phyloP scores from a whole-genome alignment of 1,140 invertebrate genomes.

The Drosophila murphyi region DNA sequence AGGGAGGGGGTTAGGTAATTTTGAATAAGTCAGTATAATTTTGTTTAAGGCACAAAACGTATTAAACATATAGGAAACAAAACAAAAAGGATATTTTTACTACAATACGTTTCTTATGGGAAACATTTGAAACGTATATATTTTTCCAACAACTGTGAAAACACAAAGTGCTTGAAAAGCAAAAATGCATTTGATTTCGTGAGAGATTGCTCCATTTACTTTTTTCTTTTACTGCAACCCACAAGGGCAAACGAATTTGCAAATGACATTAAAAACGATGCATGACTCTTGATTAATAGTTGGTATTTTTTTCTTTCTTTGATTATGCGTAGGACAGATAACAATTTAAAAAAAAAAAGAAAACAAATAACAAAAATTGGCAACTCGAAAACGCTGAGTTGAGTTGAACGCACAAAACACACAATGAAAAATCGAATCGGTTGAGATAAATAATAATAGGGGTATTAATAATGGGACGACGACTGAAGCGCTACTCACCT shows the following conservation, averaged over 20 bases:
- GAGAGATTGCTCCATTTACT: constrained; percentile 6
- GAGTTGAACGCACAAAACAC: constrained; percentile 58
- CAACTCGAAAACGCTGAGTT: constrained; percentile 45
- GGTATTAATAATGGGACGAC: constrained; percentile 30
- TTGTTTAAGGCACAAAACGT: constrained; percentile 19
- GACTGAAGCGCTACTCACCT: constrained; percentile 88
- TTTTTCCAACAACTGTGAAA: background rate
- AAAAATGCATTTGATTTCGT: constrained; percentile 8
- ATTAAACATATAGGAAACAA: constrained; percentile 15
- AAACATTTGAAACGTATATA: background rate
- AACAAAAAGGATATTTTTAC: background rate
- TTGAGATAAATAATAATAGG: constrained; percentile 24
- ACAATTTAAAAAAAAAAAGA: constrained; percentile 8
- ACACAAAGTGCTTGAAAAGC: constrained; percentile 1
- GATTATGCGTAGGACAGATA: constrained; percentile 29
- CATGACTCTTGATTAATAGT: constrained; percentile 23
- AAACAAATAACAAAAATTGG: constrained; percentile 32
- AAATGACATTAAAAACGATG: constrained; percentile 19
- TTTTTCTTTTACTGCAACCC: background rate
- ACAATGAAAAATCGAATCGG: constrained; percentile 63
- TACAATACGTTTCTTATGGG: background rate
- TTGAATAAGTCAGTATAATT: constrained; percentile 27
- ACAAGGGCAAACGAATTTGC: constrained; percentile 3
- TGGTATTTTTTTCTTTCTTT: constrained; percentile 9
- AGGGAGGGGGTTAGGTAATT: constrained; percentile 25